These are phyloP conservation scores for Nycticryphes semicollaris DNA, from an alignment of 2,113 vertebrate species.

Conservation along the genomic window DNA sequence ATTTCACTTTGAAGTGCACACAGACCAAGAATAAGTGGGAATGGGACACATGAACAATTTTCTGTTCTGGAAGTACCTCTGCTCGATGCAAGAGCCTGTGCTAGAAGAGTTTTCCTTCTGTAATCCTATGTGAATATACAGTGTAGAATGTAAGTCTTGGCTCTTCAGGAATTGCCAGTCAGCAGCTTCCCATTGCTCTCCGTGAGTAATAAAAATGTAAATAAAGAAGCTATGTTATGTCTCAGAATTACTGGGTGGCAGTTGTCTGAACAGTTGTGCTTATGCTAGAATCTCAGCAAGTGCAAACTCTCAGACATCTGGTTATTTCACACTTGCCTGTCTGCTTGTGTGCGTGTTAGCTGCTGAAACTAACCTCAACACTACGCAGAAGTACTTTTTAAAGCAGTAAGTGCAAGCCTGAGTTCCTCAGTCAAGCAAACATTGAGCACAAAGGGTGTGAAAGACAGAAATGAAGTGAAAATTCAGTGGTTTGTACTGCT, in stretches of 20 bases:
- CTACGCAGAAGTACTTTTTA: neutral
- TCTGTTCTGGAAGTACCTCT: neutral
- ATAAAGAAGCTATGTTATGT: neutral
- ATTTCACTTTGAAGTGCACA: neutral
- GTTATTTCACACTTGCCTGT: neutral
- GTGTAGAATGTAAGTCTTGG: neutral
- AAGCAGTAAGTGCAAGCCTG: neutral
- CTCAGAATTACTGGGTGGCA: neutral
- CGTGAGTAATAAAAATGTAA: neutral
- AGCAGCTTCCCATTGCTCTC: neutral
- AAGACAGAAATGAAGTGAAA: neutral
- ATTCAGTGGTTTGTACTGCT: neutral
- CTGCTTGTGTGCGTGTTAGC: neutral
- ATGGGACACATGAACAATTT: neutral
- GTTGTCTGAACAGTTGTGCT: conserved; percentile 56
- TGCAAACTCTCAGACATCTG: conserved; percentile 2
- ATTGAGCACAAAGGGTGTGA: neutral
- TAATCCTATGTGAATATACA: neutral
- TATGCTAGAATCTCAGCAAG: neutral
- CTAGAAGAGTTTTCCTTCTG: neutral
- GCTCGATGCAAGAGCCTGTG: neutral
- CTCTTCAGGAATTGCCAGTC: neutral
- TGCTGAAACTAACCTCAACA: neutral
- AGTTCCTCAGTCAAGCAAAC: neutral
- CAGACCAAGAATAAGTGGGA: neutral